Base-by-base conservation (phyloP, 2,113 vertebrate genomes). In the Crotalus horridus region DNA sequence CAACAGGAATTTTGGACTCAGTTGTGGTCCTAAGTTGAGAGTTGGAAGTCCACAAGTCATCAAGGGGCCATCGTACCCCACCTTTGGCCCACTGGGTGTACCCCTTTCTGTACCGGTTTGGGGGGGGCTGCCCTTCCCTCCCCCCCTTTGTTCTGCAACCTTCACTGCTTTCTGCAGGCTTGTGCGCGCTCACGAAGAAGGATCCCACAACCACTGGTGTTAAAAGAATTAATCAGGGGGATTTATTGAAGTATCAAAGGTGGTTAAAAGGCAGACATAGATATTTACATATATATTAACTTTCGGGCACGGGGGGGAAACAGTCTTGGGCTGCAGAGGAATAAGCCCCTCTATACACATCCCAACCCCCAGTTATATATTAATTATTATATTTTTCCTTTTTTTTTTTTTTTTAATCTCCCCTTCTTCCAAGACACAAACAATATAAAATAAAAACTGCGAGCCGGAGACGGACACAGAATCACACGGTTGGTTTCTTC, bases 291-390 rank as follows among this genome's bases (percentile, higher is more conserved):
- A 94, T 94, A 94, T 94, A 94, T 94, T 94, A 94, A 94, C 90
- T 91, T 92, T 92, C 33, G 74, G 93, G 93, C 87, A 90, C 51
- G 1, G 48, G 56, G 48, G 56, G 87, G 91, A 86, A 92, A 91
- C 90, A 91, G 91, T 86, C 91, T 53, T 74, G 59, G 91, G 59
- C 88, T 54, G 96, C 96, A 95, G 95, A 95, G 96, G 95, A 94
- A 94, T 95, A 95, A 94, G 91, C 93, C 94, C 95, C 96, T 93
- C 94, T 89, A 6, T 87, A 89, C 93, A 94, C 58, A 58, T 96
- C 85, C 2, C 51, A 7, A 96, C 96, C 29, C 26, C 96, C 94
- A n/a, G 1, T 97, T 97, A 96, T 97, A 97, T 97, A 96, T 96
- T 94, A 96, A 94, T 96, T 86, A 94, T 89, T 92, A 97, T 96